These are phyloP conservation scores for Thereva nobilitata DNA, from an alignment of 2,888 invertebrate genomes.

Conservation along the genomic window DNA sequence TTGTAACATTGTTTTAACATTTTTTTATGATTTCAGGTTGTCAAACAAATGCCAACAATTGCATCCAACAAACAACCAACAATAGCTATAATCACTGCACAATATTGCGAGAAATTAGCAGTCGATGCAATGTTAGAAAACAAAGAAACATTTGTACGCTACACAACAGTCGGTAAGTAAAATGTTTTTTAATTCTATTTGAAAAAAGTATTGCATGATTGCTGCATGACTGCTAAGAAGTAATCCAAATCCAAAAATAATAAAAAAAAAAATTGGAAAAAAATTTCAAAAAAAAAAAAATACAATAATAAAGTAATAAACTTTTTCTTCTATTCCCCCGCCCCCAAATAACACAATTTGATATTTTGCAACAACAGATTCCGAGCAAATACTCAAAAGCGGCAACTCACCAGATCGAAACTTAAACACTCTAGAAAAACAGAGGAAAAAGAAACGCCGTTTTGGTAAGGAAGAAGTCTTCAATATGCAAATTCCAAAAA, in stretches of 20 bases:
- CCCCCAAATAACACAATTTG: not conserved
- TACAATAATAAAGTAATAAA: conserved; percentile 1
- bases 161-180: conserved; percentile 91
- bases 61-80: conserved; percentile 89
- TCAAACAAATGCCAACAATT: conserved; percentile 93
- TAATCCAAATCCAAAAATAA: not conserved
- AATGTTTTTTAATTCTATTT: not conserved
- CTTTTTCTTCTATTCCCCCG: not conserved
- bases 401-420: conserved; percentile 17
- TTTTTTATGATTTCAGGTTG: conserved; percentile 64
- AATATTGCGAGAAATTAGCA: conserved; percentile 97
- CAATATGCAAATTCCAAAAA: not conserved
- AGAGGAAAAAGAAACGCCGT: conserved; percentile 53
- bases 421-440: conserved; percentile 40
- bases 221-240: conserved; percentile 36
- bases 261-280: conserved; percentile 2
- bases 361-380: conserved; percentile 20
- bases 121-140: conserved; percentile 98
- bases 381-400: conserved; percentile 16
- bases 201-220: conserved; percentile 13
- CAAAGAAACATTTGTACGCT: conserved; percentile 93
- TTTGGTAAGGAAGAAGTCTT: conserved; percentile 54
- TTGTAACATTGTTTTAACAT: conserved; percentile 19
- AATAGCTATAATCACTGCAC: conserved; percentile 96
- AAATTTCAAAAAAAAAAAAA: not conserved